Evolutionary conservation across 2,113 vertebrate genomes (phyloP).

Genomic region (Ceyx margarethae): DNA sequence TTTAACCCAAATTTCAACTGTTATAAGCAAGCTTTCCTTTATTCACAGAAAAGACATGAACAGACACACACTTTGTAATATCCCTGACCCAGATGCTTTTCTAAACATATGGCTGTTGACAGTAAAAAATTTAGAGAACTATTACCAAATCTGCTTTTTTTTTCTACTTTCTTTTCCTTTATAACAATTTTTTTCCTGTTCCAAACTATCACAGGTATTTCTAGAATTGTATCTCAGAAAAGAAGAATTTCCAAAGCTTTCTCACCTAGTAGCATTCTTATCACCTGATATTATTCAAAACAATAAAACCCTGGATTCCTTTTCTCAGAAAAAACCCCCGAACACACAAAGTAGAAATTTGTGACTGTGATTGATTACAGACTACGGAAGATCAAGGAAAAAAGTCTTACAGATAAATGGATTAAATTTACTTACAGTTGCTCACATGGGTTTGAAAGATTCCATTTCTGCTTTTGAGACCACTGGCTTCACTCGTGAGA

Average conservation of each 20-base stretch:
- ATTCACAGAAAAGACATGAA: neutral
- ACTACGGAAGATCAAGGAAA: neutral
- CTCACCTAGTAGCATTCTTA: neutral
- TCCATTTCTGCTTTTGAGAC: slow-evolving; percentile 18
- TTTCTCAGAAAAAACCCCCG: neutral
- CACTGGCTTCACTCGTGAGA: neutral
- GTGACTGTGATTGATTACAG: slow-evolving; percentile 14
- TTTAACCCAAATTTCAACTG: slow-evolving; percentile 1
- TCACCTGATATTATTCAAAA: slow-evolving; percentile 19
- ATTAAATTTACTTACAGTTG: slow-evolving; percentile 34
- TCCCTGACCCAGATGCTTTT: slow-evolving; percentile 23
- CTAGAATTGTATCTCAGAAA: neutral
- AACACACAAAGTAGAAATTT: neutral
- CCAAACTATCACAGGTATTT: slow-evolving; percentile 2
- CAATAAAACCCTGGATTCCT: neutral
- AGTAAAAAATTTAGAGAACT: slow-evolving; percentile 24
- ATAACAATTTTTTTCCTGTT: slow-evolving; percentile 1
- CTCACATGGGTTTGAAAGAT: slow-evolving; percentile 14
- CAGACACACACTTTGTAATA: neutral
- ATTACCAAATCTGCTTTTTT: neutral
- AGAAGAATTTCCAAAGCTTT: slow-evolving; percentile 22
- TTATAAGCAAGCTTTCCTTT: neutral
- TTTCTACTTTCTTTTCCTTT: slow-evolving; percentile 13
- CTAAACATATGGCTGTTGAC: neutral
- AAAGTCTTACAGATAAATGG: slow-evolving; percentile 37